Evolutionary conservation across 2,797 vertebrate genomes (phyloP), one percentile per base, ranked within the genome.

Genomic region (Tinamus major): DNA sequence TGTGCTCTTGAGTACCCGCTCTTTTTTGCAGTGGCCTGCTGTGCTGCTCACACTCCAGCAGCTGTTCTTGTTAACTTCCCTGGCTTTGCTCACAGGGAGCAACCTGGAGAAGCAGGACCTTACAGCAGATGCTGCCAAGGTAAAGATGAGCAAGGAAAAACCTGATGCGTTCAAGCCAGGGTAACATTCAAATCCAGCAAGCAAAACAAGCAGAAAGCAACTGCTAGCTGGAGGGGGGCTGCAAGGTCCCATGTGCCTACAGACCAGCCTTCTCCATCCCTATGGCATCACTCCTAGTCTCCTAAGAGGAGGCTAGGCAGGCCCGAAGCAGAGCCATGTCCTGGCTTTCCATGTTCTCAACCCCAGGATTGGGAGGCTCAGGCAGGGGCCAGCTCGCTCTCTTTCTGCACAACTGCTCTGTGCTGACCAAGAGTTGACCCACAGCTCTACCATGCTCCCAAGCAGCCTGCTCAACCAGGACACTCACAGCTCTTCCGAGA

Each of bases 401-500:
- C 24, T 37, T 33, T 23, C 51, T 67, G 56, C 56, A 70, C 18
- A 41, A 37, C 13, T 82, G n/a, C 79, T 37, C 48, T 44, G 14
- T 48, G 41, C 33, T 20, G 27, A 33, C 29, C 61, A 23, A 58
- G 44, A 42, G 41, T 23, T 23, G 23, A 74, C 21, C n/a, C n/a
- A n/a, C n/a, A n/a, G n/a, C n/a, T n/a, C 16, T 49, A 16, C 69
- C 8, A 1, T 59, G 33, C 37, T 67, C 58, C 29, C 46, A 24
- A 19, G 20, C 64, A 44, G n/a, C 24, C 18, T 21, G 14, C 2
- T 41, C 26, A 10, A 17, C 55, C 18, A 29, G 49, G 46, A 51
- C 42, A 94, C 97, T 97, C 95, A 98, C 98, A 85, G 87, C 90
- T 96, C 91, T 83, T 97, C 77, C 7, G 89, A 94, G n/a, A 94